phyloP scores from a whole-genome alignment of 1,140 invertebrate genomes.

The Eueides isabella region DNA sequence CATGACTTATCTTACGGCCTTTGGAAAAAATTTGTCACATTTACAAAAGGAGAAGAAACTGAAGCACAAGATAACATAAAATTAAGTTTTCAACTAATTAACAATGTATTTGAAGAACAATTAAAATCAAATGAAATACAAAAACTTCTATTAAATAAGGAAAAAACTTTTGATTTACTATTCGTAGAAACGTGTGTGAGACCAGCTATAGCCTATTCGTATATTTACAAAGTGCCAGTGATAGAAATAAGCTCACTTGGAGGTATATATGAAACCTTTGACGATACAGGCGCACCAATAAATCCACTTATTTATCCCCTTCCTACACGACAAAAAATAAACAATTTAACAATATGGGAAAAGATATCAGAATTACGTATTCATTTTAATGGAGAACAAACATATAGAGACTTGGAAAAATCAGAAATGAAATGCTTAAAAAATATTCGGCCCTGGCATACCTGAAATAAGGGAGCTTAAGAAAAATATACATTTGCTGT shows the following conservation, averaged over 20 bases:
- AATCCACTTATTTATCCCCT: conserved; percentile 47
- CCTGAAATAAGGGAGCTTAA: conserved; percentile 54
- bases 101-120: conserved; percentile 40
- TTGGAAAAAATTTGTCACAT: conserved; percentile 33
- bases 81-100: conserved; percentile 22
- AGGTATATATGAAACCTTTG: conserved; percentile 33
- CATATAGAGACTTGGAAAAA: background rate
- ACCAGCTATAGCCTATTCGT: conserved; percentile 39
- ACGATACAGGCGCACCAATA: conserved; percentile 40
- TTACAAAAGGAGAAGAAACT: conserved; percentile 36
- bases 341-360: conserved; percentile 46
- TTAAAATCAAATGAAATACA: conserved; percentile 39
- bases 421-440: conserved; percentile 38
- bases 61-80: conserved; percentile 23
- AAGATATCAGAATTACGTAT: conserved; percentile 33
- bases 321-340: conserved; percentile 30
- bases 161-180: conserved; percentile 48
- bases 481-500: conserved; percentile 78
- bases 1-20: conserved; percentile 50
- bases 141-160: conserved; percentile 37
- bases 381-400: background rate
- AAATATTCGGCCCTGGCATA: conserved; percentile 40
- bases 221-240: conserved; percentile 54
- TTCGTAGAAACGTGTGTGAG: conserved; percentile 46
- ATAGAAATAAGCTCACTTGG: conserved; percentile 56